Conservation (phyloP, 2,113 vertebrate genomes). For the Himantopus leucocephalus region DNA sequence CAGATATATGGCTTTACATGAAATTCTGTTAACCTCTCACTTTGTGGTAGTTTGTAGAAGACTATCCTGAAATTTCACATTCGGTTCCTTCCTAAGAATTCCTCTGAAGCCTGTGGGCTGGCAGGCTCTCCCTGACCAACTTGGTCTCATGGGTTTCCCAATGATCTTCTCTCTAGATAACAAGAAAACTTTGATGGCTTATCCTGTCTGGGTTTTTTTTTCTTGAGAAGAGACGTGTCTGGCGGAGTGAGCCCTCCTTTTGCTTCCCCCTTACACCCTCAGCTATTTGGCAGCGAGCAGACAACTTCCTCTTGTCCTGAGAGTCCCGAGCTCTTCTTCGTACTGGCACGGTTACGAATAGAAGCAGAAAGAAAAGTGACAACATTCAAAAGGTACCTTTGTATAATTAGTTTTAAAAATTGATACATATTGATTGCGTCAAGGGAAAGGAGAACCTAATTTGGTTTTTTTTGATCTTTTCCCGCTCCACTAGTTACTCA, state of each 20-base stretch:
- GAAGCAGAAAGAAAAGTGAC: neutral
- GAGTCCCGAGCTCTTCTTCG: neutral
- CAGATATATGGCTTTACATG: neutral
- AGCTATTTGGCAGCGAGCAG: neutral
- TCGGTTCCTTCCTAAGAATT: conserved; percentile 27
- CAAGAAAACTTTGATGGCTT: neutral
- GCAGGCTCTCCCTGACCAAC: neutral
- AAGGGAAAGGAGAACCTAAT: neutral
- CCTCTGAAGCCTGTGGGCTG: neutral
- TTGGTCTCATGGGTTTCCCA: neutral
- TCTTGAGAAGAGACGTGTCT: neutral
- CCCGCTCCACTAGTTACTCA: neutral
- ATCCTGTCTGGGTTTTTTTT: neutral
- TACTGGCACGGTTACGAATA: fast-evolving
- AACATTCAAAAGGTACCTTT: neutral
- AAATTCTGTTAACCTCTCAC: neutral
- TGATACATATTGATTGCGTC: neutral
- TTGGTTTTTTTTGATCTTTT: neutral
- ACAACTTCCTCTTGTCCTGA: neutral
- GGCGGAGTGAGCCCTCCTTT: neutral
- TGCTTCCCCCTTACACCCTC: neutral
- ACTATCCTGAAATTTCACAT: neutral
- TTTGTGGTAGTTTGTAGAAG: neutral
- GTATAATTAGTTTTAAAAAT: neutral
- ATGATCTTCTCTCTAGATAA: neutral